phyloP scores from a whole-genome alignment of 2,113 vertebrate genomes.

The Aviceda subcristata region DNA sequence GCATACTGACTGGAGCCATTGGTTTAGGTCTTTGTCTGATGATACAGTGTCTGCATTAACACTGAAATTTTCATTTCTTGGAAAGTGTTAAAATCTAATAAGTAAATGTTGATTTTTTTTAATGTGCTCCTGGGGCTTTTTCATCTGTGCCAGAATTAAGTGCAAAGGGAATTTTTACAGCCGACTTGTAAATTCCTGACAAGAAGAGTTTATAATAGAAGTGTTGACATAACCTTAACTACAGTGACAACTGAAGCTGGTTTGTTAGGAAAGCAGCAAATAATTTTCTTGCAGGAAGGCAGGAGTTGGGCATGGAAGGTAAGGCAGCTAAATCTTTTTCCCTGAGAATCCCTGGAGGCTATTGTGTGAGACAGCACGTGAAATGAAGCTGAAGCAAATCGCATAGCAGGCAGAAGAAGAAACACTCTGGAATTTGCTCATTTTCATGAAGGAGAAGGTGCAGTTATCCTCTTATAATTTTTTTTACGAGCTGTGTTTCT shows the following conservation, averaged over 20 bases:
- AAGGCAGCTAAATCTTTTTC: conserved; percentile 36
- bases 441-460: conserved; percentile 46
- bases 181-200: conserved; percentile 63
- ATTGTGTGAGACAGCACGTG: conserved; percentile 40
- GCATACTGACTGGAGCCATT: background rate
- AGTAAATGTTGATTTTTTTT: background rate
- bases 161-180: conserved; percentile 62
- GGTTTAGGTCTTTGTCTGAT: background rate
- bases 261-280: conserved; percentile 47
- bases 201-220: conserved; percentile 61
- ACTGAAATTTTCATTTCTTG: background rate
- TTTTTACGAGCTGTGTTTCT: conserved; percentile 20
- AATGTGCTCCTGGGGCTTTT: conserved; percentile 23
- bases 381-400: conserved; percentile 51
- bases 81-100: conserved; percentile 28
- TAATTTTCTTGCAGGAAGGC: conserved; percentile 38
- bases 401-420: conserved; percentile 28
- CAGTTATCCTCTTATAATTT: conserved; percentile 6
- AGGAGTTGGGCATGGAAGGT: conserved; percentile 39
- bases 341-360: conserved; percentile 34
- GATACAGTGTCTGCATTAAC: background rate
- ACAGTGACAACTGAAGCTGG: conserved; percentile 48
- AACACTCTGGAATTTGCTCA: conserved; percentile 44
- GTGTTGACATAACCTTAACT: conserved; percentile 65
- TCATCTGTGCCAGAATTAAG: conserved; percentile 25